A percentile compares a stretch with the other conserved stretches of the same genome.
These are phyloP conservation scores for Berghia stephanieae DNA, from an alignment of 1,140 invertebrate genomes.

Conservation along the genomic window DNA sequence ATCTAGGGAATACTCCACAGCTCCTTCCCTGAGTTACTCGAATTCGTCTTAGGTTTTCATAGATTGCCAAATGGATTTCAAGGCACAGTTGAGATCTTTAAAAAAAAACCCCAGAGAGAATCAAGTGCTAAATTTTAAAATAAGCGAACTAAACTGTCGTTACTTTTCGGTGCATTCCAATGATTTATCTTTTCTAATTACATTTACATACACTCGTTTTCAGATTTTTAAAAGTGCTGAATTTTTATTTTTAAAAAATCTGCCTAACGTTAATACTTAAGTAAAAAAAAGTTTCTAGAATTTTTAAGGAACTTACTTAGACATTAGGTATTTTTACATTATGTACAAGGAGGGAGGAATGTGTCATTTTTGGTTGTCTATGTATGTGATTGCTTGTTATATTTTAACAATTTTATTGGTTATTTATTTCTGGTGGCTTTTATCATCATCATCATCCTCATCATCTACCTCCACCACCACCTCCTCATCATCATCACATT, in stretches of 20 bases:
- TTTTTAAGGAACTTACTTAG: not conserved
- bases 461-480: no score
- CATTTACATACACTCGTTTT: not conserved
- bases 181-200: not conserved
- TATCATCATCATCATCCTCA: not conserved
- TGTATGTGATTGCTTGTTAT: not conserved
- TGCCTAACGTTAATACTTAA: not conserved
- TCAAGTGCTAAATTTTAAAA: no score
- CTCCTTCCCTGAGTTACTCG: no score
- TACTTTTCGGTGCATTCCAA: no score
- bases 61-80: no score
- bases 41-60: no score
- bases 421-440: not conserved
- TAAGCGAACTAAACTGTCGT: no score
- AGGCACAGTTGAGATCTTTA: no score
- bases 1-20: no score
- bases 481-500: no score
- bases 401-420: not conserved
- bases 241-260: not conserved
- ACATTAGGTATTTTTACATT: not conserved
- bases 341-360: no score
- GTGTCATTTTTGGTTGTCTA: not conserved
- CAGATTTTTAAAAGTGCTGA: not conserved
- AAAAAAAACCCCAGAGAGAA: no score
- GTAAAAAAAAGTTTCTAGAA: not conserved